Base-by-base conservation (phyloP, 2,888 invertebrate species). In the Lithophane socia region DNA sequence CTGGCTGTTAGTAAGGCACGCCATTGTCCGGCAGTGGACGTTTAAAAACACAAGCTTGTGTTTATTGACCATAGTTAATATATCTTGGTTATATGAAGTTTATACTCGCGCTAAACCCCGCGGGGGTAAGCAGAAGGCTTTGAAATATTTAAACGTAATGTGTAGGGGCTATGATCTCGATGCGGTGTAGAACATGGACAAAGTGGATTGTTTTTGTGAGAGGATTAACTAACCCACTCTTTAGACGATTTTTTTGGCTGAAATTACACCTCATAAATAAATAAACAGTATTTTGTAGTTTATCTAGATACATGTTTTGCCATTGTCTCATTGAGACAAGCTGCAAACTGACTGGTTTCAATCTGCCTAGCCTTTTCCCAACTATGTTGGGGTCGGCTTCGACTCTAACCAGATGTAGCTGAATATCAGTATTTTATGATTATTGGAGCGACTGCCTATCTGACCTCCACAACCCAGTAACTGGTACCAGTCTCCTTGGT, bases 81-180 rank as follows among this genome's bases (percentile, higher is more conserved):
- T 85, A 71, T 77, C 66, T 79, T 66, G 68, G 73, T 84, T 77
- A 69, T 80, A 72, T 77, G 54, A 75, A 71, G 84, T 84, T 75
- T 74, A 71, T 82, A 80, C 70, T 79, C 68, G 76, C 73, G 76
- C 74, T 74, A 1, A 54, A 18, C 65, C 69, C 74, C 58, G n/a
- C 68, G 42, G 65, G 81, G 73, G 60, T 83, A 69, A 16, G 69
- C 74, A 74, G 63, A 56, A 63, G 58, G 79, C 87, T 86, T 86
- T 72, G 77, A 71, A 75, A 76, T 79, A 74, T 82, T 86, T 80
- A 75, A 75, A 69, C 60, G 78, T 64, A 77, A 75, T 85, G 83
- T 83, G 83, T 81, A 85, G 79, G 85, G 76, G 79, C 82, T 73
- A 81, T 85, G 84, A 85, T 81, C 83, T 89, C 89, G 84, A 77